These are phyloP conservation scores for Zapornia atra DNA, from an alignment of 2,113 vertebrate species.

Conservation along the genomic window DNA sequence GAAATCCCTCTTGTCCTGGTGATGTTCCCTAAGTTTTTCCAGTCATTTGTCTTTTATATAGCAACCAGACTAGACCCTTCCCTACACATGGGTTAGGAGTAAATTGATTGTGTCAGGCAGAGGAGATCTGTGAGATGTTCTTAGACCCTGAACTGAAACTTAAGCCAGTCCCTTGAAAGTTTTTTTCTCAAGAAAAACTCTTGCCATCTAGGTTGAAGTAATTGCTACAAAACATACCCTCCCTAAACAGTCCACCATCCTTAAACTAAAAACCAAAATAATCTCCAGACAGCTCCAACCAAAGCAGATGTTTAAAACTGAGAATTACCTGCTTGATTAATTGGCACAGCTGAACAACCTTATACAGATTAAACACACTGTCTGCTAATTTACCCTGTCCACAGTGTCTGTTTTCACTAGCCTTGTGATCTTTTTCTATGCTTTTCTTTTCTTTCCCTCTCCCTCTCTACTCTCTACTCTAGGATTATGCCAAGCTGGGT, in stretches of 20 bases:
- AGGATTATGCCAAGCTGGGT: neutral
- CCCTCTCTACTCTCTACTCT: neutral
- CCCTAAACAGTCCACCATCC: neutral
- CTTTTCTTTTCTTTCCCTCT: neutral
- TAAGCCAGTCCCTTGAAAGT: too few relatives aligned
- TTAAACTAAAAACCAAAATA: neutral
- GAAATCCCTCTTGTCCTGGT: neutral
- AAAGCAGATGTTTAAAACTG: neutral
- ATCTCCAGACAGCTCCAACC: neutral
- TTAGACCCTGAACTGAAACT: too few relatives aligned
- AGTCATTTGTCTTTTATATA: neutral
- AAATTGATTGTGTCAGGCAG: fast-evolving
- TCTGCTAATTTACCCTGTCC: neutral
- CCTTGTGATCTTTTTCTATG: neutral
- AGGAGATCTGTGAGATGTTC: neutral
- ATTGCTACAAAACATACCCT: too few relatives aligned
- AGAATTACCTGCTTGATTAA: neutral
- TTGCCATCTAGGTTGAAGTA: too few relatives aligned
- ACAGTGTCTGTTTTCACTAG: neutral
- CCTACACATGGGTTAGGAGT: neutral
- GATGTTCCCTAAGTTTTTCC: neutral
- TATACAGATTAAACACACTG: neutral
- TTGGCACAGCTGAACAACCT: neutral
- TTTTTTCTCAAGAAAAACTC: too few relatives aligned
- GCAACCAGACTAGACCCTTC: neutral